These are phyloP conservation scores for Enoplosus armatus DNA, from an alignment of 2,797 vertebrate genomes.

Conservation along the genomic window DNA sequence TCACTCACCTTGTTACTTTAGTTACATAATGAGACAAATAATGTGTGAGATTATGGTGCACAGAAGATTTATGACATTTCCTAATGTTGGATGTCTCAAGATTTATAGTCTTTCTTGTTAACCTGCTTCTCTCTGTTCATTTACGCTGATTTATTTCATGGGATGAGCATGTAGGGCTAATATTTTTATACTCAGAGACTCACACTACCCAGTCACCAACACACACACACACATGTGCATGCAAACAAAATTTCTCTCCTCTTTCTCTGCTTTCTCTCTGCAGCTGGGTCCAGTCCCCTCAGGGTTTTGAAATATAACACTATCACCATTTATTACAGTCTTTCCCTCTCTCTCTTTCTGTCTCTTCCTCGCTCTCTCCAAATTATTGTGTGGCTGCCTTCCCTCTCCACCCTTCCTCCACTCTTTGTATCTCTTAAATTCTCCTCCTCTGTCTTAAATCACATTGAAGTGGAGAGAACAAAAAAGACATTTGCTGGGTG, in stretches of 20 bases:
- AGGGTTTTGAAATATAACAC: constrained; percentile 57
- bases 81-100: background rate
- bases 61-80: constrained; percentile 17
- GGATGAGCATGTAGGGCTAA: background rate
- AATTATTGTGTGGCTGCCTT: constrained; percentile 11
- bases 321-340: constrained; percentile 58
- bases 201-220: background rate
- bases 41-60: background rate
- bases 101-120: constrained; percentile 29
- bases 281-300: constrained; percentile 59
- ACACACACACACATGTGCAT: background rate
- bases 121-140: constrained; percentile 27
- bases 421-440: constrained; percentile 9
- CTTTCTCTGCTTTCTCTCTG: constrained; percentile 41
- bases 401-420: background rate
- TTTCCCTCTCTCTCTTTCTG: background rate
- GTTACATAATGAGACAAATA: background rate
- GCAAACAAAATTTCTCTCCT: constrained; percentile 12
- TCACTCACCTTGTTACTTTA: background rate
- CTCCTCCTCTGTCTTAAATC: constrained; percentile 28
- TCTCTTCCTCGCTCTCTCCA: background rate
- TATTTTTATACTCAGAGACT: constrained; percentile 7
- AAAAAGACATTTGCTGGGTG: background rate
- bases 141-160: constrained; percentile 34
- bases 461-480: constrained; percentile 13